Evolutionary conservation across 2,888 invertebrate species (phyloP), one percentile per base, ranked within the genome.

Genomic region (Amphipyra berbera): DNA sequence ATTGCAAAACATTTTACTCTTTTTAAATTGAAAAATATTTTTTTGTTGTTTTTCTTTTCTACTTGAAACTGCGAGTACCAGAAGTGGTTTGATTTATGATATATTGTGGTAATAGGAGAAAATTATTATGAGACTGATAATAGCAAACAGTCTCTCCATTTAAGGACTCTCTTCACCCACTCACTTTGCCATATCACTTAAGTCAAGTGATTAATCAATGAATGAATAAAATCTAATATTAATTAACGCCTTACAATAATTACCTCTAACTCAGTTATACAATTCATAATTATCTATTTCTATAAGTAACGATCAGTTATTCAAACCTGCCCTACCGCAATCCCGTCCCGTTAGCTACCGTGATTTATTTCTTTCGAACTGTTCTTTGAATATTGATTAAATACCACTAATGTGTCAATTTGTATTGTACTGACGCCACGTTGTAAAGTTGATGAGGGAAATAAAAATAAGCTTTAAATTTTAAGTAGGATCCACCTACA

Each of bases 251-350:
- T 45, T 13, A 33, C 13, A 37, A 38, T 15, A n/a, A 54, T 14
- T 47, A 45, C 27, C 9, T 49, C 44, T 53, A 5, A 9, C 15
- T 38, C 15, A 3, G 48, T 15, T 21, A 38, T 14, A 33, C 42
- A 66, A 60, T 54, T 63, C n/a, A n/a, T n/a, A n/a, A 59, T 73
- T 66, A 57, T 65, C 55, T 69, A 67, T 58, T 75, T 74, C 68
- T 69, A 62, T 76, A 57, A 68, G 63, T 61, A 59, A 69, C 68
- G 66, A 76, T 82, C 68, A 70, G 53, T 60, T 68, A 78, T 83
- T 82, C 83, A 82, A 90, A 88, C 88, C 89, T 90, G 87, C 82
- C 88, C 90, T 91, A 89, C 87, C 88, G 60, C 88, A 91, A 90
- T 76, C 75, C 50, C 58, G 75, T 73, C 75, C 82, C 77, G 79